phyloP scores from a whole-genome alignment of 2,113 vertebrate species.

The Charina bottae region DNA sequence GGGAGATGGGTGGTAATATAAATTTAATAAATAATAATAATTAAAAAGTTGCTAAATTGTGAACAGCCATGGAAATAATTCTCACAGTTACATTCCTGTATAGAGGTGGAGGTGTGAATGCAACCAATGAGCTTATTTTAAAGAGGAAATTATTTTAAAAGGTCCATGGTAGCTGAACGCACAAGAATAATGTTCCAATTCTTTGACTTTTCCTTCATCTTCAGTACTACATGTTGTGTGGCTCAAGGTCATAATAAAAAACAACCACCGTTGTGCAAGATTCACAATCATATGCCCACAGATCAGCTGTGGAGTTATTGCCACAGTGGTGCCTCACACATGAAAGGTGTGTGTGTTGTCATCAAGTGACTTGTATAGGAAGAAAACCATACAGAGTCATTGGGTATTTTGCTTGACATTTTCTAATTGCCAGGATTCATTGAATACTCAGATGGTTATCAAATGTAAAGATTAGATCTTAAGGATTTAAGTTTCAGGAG shows the following conservation, averaged over 20 bases:
- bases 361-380: neutral
- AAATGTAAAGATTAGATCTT: neutral
- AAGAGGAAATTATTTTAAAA: neutral
- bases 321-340: neutral
- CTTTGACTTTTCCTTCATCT: neutral
- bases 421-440: neutral
- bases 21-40: too few species aligned
- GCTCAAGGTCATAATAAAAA: neutral
- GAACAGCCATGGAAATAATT: neutral
- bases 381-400: neutral
- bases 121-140: neutral
- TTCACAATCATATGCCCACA: neutral
- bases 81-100: neutral
- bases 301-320: neutral
- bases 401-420: neutral
- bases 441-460: neutral
- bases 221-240: neutral
- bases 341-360: neutral
- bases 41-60: neutral
- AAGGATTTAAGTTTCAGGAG: neutral
- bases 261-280: neutral
- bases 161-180: neutral
- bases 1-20: too few species aligned
- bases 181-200: neutral
- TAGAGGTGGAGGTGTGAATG: neutral